These are phyloP conservation scores for Cheirogaleus medius DNA, from an alignment of 2,113 vertebrate genomes.

Conservation along the genomic window DNA sequence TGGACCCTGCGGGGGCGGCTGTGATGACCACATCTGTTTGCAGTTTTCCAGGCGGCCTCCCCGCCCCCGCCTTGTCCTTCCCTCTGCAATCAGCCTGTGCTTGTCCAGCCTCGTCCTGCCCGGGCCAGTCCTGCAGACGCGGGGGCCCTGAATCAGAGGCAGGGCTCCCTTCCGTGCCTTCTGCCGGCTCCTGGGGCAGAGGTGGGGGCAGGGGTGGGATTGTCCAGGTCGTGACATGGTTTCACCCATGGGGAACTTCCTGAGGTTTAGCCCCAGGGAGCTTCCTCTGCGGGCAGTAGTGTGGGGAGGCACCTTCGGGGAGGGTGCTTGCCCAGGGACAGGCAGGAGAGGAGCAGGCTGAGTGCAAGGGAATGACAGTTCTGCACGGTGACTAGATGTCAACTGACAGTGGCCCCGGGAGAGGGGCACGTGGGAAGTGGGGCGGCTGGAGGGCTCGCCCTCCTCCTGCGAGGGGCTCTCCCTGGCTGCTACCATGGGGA, in stretches of 20 bases:
- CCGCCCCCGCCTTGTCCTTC: background rate
- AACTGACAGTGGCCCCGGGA: background rate
- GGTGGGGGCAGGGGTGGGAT: background rate
- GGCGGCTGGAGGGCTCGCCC: background rate
- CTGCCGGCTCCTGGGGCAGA: background rate
- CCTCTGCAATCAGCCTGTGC: constrained; percentile 18
- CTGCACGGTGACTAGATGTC: background rate
- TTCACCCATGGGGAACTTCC: background rate
- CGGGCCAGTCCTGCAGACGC: constrained; percentile 32
- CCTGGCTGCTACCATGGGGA: background rate
- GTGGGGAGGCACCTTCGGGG: background rate
- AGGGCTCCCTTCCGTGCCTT: background rate
- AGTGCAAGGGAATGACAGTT: background rate
- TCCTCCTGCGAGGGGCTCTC: background rate
- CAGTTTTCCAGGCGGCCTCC: background rate
- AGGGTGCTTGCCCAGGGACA: background rate
- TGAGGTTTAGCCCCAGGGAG: background rate
- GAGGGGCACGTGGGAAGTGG: background rate
- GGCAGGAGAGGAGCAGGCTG: background rate
- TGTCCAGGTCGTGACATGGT: background rate
- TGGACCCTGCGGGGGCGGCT: rapidly evolving
- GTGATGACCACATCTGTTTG: background rate
- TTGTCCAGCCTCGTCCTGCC: constrained; percentile 54
- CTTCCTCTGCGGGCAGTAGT: background rate
- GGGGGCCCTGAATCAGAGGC: constrained; percentile 36